Evolutionary conservation across 2,888 invertebrate genomes (phyloP).

Genomic region (Thecophora atra): DNA sequence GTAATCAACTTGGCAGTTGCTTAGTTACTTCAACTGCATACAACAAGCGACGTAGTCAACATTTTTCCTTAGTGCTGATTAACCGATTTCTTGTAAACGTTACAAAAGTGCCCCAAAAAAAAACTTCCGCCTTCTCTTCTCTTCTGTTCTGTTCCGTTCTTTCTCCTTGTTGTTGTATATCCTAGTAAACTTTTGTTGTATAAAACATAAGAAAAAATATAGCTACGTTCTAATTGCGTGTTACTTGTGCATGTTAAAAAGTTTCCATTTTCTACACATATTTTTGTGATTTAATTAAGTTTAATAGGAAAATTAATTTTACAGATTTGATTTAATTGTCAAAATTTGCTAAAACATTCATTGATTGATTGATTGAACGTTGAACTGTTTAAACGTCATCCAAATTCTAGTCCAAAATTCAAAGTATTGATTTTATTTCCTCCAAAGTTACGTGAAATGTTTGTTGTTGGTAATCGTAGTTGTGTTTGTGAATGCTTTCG

Average conservation of each 20-base stretch:
- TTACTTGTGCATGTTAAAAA: not conserved
- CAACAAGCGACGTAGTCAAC: not conserved
- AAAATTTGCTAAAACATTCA: too few species aligned
- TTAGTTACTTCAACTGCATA: slow-evolving; percentile 15
- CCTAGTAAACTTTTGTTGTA: not conserved
- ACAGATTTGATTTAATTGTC: too few species aligned
- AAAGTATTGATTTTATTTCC: slow-evolving; percentile 13
- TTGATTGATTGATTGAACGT: not conserved
- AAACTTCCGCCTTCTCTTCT: not conserved
- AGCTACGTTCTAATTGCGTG: not conserved
- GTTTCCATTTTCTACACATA: not conserved
- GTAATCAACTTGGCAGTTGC: slow-evolving; percentile 14
- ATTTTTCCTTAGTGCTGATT: not conserved
- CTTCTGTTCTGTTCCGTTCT: not conserved
- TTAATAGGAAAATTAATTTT: not conserved
- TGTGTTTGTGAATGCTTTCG: slow-evolving; percentile 40
- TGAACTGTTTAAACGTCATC: not conserved
- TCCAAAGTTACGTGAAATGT: slow-evolving; percentile 19
- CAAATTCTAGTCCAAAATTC: not conserved
- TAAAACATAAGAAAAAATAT: not conserved
- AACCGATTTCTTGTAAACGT: not conserved
- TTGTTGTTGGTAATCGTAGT: slow-evolving; percentile 36
- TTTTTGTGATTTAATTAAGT: not conserved
- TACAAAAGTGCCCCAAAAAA: not conserved
- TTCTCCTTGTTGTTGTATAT: too few species aligned